These are phyloP conservation scores for Poliocrania exsul DNA, from an alignment of 2,797 vertebrate species.

Conservation along the genomic window DNA sequence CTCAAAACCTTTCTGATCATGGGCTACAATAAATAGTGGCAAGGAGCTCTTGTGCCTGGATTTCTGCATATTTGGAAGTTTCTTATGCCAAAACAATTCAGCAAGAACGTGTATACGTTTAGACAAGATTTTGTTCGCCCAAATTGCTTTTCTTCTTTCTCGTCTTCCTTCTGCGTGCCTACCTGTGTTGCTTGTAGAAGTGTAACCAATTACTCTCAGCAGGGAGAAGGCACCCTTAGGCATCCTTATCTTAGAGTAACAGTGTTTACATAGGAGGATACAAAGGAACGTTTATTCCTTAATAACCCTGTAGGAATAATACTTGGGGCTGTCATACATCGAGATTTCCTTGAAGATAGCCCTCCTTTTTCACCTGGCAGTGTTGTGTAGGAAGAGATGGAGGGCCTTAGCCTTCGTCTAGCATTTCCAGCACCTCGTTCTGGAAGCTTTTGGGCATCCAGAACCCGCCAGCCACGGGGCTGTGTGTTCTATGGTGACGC, in stretches of 20 bases:
- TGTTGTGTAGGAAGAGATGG: not conserved
- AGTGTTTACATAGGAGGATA: conserved; percentile 28
- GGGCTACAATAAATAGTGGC: not conserved
- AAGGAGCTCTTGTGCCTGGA: not conserved
- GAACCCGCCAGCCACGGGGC: not conserved
- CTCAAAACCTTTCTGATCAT: not conserved
- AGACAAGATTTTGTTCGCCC: conserved; percentile 34
- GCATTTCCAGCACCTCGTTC: not conserved
- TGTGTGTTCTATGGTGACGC: not conserved
- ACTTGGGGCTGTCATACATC: not conserved
- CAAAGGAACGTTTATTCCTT: conserved; percentile 9
- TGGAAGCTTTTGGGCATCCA: not conserved
- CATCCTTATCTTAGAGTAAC: conserved; percentile 14
- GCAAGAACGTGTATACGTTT: conserved; percentile 3
- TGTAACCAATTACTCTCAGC: not conserved
- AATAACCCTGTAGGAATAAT: not conserved
- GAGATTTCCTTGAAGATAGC: not conserved
- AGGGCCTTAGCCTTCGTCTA: not conserved
- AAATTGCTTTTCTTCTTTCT: conserved; percentile 2
- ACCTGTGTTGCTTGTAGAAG: not conserved
- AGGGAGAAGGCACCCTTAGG: conserved; percentile 42
- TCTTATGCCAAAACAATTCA: not conserved
- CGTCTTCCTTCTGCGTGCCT: conserved; percentile 12
- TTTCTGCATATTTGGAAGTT: not conserved
- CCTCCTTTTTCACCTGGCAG: not conserved